phyloP scores from a whole-genome alignment of 2,113 vertebrate genomes.

The Anarrhichthys ocellatus region DNA sequence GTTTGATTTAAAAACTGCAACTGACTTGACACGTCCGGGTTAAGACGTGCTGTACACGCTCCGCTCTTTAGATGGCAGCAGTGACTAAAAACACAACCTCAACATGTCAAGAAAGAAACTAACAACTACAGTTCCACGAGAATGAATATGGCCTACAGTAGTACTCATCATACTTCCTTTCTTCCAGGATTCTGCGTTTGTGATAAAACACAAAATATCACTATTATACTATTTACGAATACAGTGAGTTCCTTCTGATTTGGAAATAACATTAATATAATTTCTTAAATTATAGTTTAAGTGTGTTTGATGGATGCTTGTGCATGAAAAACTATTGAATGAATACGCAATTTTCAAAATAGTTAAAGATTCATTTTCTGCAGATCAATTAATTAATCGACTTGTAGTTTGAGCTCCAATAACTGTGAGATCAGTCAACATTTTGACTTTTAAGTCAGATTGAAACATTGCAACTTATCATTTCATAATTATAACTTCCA shows the following conservation, averaged over 20 bases:
- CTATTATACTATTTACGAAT: conserved; percentile 45
- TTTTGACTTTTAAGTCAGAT: too few relatives aligned
- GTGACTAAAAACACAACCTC: neutral
- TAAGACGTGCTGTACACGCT: neutral
- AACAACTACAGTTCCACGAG: conserved; percentile 20
- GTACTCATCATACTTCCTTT: neutral
- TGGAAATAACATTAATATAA: neutral
- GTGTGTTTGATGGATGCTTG: neutral
- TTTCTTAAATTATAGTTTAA: neutral
- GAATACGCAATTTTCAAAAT: too few relatives aligned
- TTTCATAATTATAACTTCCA: too few relatives aligned
- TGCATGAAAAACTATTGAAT: too few relatives aligned
- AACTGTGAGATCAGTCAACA: too few relatives aligned
- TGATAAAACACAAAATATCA: conserved; percentile 17
- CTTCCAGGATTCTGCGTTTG: neutral
- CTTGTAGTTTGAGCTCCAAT: too few relatives aligned
- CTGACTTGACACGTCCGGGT: neutral
- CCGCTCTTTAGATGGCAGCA: conserved; percentile 18
- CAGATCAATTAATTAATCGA: too few relatives aligned
- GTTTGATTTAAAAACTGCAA: neutral
- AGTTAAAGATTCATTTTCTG: too few relatives aligned
- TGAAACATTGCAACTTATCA: too few relatives aligned
- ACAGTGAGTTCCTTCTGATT: conserved; percentile 48
- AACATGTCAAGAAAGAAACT: neutral
- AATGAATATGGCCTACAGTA: conserved; percentile 36